phyloP scores from a whole-genome alignment of 2,797 vertebrate genomes.

The Pangasius larnaudii region DNA sequence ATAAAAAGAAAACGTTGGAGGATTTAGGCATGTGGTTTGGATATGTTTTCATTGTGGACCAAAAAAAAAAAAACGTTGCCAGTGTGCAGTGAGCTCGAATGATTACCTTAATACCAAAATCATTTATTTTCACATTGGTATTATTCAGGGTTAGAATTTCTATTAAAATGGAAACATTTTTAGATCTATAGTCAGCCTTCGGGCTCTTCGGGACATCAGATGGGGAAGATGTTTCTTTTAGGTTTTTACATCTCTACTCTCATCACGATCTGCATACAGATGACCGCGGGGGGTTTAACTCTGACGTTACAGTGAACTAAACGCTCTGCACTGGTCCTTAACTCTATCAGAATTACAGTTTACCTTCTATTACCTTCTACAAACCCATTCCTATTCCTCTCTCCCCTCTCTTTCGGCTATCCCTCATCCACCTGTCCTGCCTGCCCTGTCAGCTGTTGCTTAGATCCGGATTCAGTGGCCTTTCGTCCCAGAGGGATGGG shows the following conservation, averaged over 20 bases:
- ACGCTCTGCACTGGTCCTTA: background rate
- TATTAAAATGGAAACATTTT: background rate
- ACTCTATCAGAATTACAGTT: background rate
- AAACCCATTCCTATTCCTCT: background rate
- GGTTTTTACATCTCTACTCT: background rate
- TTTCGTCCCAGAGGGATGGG: conserved; percentile 81
- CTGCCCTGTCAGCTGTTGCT: background rate
- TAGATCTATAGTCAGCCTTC: background rate
- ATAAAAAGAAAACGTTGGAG: background rate
- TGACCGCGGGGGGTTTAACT: background rate
- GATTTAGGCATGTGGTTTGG: background rate
- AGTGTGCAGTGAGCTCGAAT: background rate
- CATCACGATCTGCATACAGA: background rate
- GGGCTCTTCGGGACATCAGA: background rate
- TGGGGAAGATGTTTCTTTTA: background rate
- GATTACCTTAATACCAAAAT: background rate
- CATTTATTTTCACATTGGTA: conserved; percentile 9
- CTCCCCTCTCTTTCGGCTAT: background rate
- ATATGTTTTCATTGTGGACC: background rate
- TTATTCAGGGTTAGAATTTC: background rate
- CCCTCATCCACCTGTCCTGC: conserved; percentile 25
- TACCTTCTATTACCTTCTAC: background rate
- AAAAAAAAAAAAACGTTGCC: background rate
- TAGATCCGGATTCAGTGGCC: conserved; percentile 52
- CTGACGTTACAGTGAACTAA: too few species aligned